phyloP scores from a whole-genome alignment of 2,888 invertebrate species.

The Epinotia bilunana region DNA sequence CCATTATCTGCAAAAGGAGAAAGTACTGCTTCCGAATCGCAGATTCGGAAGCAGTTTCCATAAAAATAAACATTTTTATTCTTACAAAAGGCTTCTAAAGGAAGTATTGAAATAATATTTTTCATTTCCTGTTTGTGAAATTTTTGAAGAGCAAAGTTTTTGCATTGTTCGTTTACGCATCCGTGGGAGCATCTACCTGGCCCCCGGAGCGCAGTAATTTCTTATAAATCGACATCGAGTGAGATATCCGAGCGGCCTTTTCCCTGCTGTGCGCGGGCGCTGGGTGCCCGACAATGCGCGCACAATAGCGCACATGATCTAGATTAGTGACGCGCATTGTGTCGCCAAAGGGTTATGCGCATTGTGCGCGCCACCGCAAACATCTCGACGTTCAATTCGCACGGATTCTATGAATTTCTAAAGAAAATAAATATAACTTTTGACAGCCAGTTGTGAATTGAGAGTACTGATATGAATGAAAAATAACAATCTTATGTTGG shows the following conservation, averaged over 20 bases:
- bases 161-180: conserved; percentile 67
- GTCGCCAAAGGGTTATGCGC: conserved; percentile 81
- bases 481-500: conserved; percentile 53
- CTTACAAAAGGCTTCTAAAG: conserved; percentile 62
- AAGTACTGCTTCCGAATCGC: too few species aligned
- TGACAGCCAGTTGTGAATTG: conserved; percentile 77
- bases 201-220: conserved; percentile 77
- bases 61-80: conserved; percentile 57
- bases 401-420: conserved; percentile 81
- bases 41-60: conserved; percentile 56
- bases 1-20: conserved; percentile 59
- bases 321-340: conserved; percentile 84
- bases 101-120: conserved; percentile 75
- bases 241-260: conserved; percentile 75
- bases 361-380: conserved; percentile 74
- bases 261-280: conserved; percentile 59
- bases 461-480: conserved; percentile 66
- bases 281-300: conserved; percentile 61
- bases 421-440: conserved; percentile 84
- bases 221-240: conserved; percentile 83
- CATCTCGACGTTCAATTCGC: conserved; percentile 79
- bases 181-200: conserved; percentile 82
- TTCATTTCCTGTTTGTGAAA: conserved; percentile 79
- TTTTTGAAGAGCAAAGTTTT: conserved; percentile 72
- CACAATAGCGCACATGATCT: conserved; percentile 82